A percentile compares a stretch with the other conserved stretches of the same genome.
Conservation (phyloP, 2,797 vertebrate species). For the Chiloscyllium punctatum region DNA sequence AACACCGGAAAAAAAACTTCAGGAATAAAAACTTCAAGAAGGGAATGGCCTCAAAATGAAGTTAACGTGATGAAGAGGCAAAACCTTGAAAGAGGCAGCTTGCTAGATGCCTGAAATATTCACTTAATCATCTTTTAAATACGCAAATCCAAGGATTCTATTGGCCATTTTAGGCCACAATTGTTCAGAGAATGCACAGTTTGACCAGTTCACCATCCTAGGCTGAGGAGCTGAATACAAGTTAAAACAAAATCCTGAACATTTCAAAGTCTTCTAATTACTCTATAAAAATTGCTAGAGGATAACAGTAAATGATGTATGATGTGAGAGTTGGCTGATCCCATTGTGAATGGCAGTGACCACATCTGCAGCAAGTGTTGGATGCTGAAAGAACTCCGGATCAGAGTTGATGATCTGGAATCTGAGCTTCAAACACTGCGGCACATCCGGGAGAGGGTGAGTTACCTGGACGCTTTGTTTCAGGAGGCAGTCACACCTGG, state of each 20-base stretch:
- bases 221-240: not conserved
- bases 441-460: too few species aligned
- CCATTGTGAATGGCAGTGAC: too few species aligned
- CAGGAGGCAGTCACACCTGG: too few species aligned
- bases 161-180: not conserved
- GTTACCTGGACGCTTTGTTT: too few species aligned
- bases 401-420: too few species aligned
- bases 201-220: not conserved
- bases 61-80: not conserved
- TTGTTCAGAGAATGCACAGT: not conserved
- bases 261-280: not conserved
- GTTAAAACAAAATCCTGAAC: not conserved
- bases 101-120: not conserved
- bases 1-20: too few species aligned
- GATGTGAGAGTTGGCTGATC: too few species aligned
- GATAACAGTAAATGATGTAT: too few species aligned
- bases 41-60: not conserved
- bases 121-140: not conserved
- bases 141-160: not conserved
- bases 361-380: too few species aligned
- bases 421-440: too few species aligned
- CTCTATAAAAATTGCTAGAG: not conserved
- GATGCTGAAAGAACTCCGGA: too few species aligned
- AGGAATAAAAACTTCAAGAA: too few species aligned
- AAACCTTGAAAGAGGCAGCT: not conserved